Evolutionary conservation across 2,113 vertebrate species (phyloP).

Genomic region (Phainopepla nitens): DNA sequence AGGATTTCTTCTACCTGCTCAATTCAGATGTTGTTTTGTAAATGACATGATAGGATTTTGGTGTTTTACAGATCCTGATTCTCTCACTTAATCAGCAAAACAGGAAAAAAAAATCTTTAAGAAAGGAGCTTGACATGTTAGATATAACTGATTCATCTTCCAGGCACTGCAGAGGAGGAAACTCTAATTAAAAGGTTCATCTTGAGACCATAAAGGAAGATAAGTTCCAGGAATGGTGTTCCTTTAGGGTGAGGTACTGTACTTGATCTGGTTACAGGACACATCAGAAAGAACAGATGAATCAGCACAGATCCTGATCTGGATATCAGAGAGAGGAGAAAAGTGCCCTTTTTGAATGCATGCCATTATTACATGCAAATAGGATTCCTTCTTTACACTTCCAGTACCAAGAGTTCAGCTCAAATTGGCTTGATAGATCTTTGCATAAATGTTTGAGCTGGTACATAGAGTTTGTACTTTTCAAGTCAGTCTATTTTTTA

Average conservation of each 20-base stretch:
- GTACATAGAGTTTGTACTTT: not conserved
- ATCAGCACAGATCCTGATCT: not conserved
- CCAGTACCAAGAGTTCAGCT: not conserved
- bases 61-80: not conserved
- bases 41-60: not conserved
- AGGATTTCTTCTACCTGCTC: not conserved
- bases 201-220: not conserved
- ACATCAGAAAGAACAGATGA: not conserved
- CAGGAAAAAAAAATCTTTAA: not conserved
- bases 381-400: not conserved
- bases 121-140: not conserved
- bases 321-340: not conserved
- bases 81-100: not conserved
- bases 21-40: not conserved
- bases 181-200: not conserved
- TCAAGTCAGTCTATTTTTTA: not conserved
- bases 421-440: not conserved
- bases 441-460: not conserved
- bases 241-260: not conserved
- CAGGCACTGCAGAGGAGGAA: not conserved
- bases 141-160: not conserved
- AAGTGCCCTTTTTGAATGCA: not conserved
- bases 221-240: not conserved
- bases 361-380: not conserved
- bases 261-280: not conserved